Evolutionary conservation across 2,888 invertebrate species (phyloP).

Genomic region (Stegana nigrithorax): DNA sequence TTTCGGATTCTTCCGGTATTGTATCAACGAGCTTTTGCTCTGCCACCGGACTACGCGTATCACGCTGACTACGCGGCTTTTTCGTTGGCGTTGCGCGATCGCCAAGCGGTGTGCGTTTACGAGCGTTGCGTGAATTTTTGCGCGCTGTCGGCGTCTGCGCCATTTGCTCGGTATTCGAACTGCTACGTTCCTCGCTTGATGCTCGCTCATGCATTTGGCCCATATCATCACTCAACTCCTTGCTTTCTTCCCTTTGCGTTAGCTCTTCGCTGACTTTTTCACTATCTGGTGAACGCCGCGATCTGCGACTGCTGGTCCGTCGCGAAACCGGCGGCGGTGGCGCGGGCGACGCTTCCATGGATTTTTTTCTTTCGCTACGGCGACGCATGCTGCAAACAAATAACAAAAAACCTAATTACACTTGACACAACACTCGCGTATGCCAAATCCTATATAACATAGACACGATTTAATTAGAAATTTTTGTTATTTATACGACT

Average conservation of each 20-base stretch:
- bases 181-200: conserved; percentile 50
- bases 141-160: conserved; percentile 40
- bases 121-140: conserved; percentile 47
- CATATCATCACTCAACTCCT: conserved; percentile 31
- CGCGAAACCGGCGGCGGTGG: conserved; percentile 53
- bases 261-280: conserved; percentile 45
- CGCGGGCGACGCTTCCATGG: conserved; percentile 74
- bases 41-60: conserved; percentile 66
- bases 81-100: conserved; percentile 46
- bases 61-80: conserved; percentile 35
- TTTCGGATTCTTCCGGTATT: conserved; percentile 70
- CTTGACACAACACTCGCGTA: conserved; percentile 28
- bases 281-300: conserved; percentile 44
- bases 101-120: conserved; percentile 38
- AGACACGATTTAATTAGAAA: neutral
- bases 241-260: conserved; percentile 39
- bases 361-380: conserved; percentile 78
- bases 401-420: conserved; percentile 15
- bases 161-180: conserved; percentile 6
- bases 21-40: conserved; percentile 69
- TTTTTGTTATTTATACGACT: too few species aligned
- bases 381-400: conserved; percentile 74
- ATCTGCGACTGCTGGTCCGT: conserved; percentile 55
- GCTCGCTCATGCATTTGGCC: conserved; percentile 20
- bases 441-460: neutral